phyloP scores from a whole-genome alignment of 2,113 vertebrate genomes.

The Nibea coibor region DNA sequence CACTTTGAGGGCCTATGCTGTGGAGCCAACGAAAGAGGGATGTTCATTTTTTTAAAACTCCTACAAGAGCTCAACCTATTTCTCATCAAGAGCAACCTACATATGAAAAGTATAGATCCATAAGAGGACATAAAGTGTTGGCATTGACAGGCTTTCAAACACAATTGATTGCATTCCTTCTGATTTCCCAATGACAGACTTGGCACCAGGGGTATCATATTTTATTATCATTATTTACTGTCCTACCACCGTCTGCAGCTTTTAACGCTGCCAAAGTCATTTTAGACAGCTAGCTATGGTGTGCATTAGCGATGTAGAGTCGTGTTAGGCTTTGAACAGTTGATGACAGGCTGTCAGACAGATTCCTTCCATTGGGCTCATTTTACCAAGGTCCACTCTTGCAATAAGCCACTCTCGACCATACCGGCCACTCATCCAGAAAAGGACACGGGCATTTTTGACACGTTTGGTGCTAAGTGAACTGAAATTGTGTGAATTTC shows the following conservation, averaged over 20 bases:
- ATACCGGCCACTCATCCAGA: slow-evolving; percentile 78
- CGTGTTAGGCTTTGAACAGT: slow-evolving; percentile 70
- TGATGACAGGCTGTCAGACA: slow-evolving; percentile 82
- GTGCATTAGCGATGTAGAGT: slow-evolving; percentile 73
- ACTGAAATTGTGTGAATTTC: slow-evolving; percentile 83
- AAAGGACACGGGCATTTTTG: slow-evolving; percentile 82
- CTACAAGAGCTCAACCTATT: slow-evolving; percentile 12
- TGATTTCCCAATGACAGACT: slow-evolving; percentile 49
- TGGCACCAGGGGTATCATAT: slow-evolving; percentile 12
- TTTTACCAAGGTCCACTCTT: slow-evolving; percentile 74
- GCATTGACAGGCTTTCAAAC: slow-evolving; percentile 32
- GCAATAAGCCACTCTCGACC: slow-evolving; percentile 71
- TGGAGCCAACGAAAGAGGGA: slow-evolving; percentile 3
- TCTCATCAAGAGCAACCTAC: slow-evolving; percentile 57
- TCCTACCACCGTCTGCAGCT: slow-evolving; percentile 41
- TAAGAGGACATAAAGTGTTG: slow-evolving; percentile 24
- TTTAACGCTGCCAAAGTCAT: slow-evolving; percentile 65
- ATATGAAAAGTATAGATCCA: slow-evolving; percentile 47
- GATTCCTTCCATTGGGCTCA: slow-evolving; percentile 65
- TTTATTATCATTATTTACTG: slow-evolving; percentile 69
- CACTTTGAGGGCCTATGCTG: too few species aligned
- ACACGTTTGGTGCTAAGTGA: slow-evolving; percentile 82
- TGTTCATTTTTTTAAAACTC: slow-evolving; percentile 2
- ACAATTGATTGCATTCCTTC: slow-evolving; percentile 59
- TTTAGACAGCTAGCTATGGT: slow-evolving; percentile 57